Evolutionary conservation across 2,797 vertebrate genomes (phyloP).

Genomic region (Intellagama lesueurii): DNA sequence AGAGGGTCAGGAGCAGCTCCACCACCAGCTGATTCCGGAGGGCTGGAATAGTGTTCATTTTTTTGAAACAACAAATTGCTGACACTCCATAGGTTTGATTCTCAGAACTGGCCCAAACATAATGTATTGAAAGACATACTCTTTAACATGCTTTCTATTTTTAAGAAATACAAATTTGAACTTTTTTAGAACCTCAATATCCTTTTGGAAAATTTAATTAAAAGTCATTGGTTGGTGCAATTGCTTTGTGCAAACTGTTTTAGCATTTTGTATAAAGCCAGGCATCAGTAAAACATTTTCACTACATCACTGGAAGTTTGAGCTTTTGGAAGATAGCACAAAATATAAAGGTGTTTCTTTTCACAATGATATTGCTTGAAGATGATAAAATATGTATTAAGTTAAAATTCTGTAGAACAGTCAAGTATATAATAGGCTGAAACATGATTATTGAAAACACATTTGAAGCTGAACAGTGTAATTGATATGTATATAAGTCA

Average conservation of each 20-base stretch:
- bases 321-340: constrained; percentile 40
- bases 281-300: constrained; percentile 35
- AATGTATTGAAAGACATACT: neutral
- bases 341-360: constrained; percentile 62
- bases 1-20: no score
- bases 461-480: constrained; percentile 59
- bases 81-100: neutral
- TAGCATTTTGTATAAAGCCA: neutral
- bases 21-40: no score
- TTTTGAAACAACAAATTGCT: neutral
- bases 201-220: neutral
- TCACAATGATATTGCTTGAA: constrained; percentile 58
- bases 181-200: constrained; percentile 4
- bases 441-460: constrained; percentile 66
- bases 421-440: constrained; percentile 66
- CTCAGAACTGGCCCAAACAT: constrained; percentile 13
- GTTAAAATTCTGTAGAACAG: constrained; percentile 68
- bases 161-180: neutral
- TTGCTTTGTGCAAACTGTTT: neutral
- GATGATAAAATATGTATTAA: constrained; percentile 64
- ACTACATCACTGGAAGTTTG: constrained; percentile 39
- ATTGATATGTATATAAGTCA: constrained; percentile 57
- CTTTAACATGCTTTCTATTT: neutral
- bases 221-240: neutral
- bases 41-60: neutral